Base-by-base conservation (phyloP, 1,140 invertebrate genomes). In the Sinella curviseta region DNA sequence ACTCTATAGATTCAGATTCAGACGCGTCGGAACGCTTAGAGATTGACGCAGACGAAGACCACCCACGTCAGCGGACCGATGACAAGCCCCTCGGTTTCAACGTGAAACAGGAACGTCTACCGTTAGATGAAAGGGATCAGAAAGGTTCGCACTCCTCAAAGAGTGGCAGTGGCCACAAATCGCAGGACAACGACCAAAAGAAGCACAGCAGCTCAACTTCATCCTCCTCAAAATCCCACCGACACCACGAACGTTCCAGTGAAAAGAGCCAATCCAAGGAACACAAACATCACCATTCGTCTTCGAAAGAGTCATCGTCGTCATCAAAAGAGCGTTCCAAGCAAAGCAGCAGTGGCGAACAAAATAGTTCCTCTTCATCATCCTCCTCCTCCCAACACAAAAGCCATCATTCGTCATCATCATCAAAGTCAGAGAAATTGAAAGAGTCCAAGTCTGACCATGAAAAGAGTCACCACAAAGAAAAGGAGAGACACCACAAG, bases 391-490 rank as follows among this genome's bases (percentile, higher is more conserved):
- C 24, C 4, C 8, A 74, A 31, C 30, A 74, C 31, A 74, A 33
- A 74, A 74, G 70, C 24, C 14, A 17, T 33, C 70, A 74, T 33
- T 30, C 4, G 4, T 24, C 30, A 16, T 28, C 34, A 3, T 60
- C 57, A 60, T 57, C 86, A 83, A 86, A 83, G 60, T 83, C 81
- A 85, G 54, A 89, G 87, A 73, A 24, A 26, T 30, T n/a, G 14
- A 30, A 79, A 60, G 54, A 79, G 54, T 55, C 3, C 39, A 75
- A 75, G 74, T 54, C 34, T 54, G 33, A 75, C 3, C 14, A 26
- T 28, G 74, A 54, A 17, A 74, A 24, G 2, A 28, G 24, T 17
- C 70, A 74, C 34, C 30, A 74, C 26, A 75, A 75, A 75, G 36
- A 48, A 1, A 75, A 48, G 24, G 39, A 75, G 2, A 75, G 24